Conservation (phyloP, 2,797 vertebrate genomes). For the Distichodus sexfasciatus region DNA sequence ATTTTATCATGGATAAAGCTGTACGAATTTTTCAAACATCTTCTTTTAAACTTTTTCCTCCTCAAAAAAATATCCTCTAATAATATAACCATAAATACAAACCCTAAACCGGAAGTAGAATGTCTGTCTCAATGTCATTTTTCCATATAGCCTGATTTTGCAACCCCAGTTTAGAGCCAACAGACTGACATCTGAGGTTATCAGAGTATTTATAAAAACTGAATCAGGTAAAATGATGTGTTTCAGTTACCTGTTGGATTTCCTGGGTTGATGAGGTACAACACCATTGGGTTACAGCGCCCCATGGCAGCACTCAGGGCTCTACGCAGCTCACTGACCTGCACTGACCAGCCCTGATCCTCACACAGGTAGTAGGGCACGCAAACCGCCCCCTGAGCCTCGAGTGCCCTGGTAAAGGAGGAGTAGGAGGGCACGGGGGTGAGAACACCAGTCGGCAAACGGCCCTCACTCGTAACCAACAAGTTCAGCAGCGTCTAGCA, state of each 20-base stretch:
- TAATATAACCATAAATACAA: too few relatives aligned
- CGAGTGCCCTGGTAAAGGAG: slow-evolving; percentile 30
- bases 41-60: too few relatives aligned
- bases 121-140: too few relatives aligned
- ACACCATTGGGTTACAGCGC: slow-evolving; percentile 62
- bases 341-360: slow-evolving; percentile 69
- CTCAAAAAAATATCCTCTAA: too few relatives aligned
- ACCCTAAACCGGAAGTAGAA: too few relatives aligned
- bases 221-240: too few relatives aligned
- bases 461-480: slow-evolving; percentile 54
- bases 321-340: slow-evolving; percentile 62
- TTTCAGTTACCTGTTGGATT: slow-evolving; percentile 69
- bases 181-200: too few relatives aligned
- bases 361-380: slow-evolving; percentile 72
- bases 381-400: slow-evolving; percentile 40
- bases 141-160: too few relatives aligned
- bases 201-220: too few relatives aligned
- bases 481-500: slow-evolving; percentile 63
- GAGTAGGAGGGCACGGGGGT: slow-evolving; percentile 59
- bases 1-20: too few relatives aligned
- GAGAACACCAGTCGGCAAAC: slow-evolving; percentile 63
- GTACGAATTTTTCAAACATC: too few relatives aligned
- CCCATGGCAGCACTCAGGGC: slow-evolving; percentile 57
- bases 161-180: too few relatives aligned
- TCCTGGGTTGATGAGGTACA: slow-evolving; percentile 78